Percentiles rank a stretch among this genome's conserved stretches.
Evolutionary conservation across 2,888 invertebrate genomes (phyloP).

Genomic region (Stenodema calcarata): DNA sequence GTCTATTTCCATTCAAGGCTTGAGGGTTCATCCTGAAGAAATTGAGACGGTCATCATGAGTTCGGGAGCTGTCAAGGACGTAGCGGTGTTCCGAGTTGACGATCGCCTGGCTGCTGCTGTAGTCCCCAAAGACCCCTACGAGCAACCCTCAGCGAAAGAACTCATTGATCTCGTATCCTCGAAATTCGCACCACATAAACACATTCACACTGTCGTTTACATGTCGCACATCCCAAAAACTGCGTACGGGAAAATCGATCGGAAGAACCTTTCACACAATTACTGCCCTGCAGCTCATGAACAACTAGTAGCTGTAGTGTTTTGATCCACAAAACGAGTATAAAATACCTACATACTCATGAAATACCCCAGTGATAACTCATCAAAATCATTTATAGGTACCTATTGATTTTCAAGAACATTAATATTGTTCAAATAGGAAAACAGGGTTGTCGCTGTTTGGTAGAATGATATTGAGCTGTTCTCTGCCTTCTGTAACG

Average conservation of each 20-base stretch:
- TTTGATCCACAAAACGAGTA: neutral
- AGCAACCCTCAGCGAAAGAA: conserved; percentile 66
- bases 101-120: conserved; percentile 75
- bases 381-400: too few species aligned
- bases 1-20: conserved; percentile 65
- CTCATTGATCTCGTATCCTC: conserved; percentile 62
- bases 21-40: conserved; percentile 75
- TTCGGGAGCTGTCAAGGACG: conserved; percentile 77
- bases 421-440: too few species aligned
- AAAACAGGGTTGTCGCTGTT: too few species aligned
- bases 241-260: conserved; percentile 46
- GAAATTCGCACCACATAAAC: conserved; percentile 76
- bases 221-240: conserved; percentile 41
- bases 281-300: conserved; percentile 38
- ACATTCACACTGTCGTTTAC: conserved; percentile 50
- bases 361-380: too few species aligned
- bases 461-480: too few species aligned
- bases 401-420: too few species aligned
- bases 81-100: conserved; percentile 80
- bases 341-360: neutral
- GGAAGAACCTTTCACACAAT: conserved; percentile 28
- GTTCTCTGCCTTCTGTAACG: too few species aligned
- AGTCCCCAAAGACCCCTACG: conserved; percentile 70
- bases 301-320: conserved; percentile 22
- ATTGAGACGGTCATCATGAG: conserved; percentile 71